Percentiles rank a stretch among this genome's conserved stretches.
Conservation (phyloP, 1,140 invertebrate genomes). For the Calephelis virginiensis region DNA sequence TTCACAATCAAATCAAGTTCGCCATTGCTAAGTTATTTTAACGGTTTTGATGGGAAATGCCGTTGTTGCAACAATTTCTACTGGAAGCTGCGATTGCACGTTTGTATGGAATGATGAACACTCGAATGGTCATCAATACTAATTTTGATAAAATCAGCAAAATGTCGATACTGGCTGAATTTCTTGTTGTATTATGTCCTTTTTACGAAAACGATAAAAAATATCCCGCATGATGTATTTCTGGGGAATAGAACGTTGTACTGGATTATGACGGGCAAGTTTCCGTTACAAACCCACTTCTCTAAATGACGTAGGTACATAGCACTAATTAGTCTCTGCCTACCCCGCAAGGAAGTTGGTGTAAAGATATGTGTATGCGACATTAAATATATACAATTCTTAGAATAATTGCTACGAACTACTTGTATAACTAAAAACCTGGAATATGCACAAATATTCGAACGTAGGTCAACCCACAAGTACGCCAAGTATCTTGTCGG, state of each 20-base stretch:
- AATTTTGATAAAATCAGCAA: slow-evolving; percentile 14
- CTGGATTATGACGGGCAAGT: too few relatives aligned
- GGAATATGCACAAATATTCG: too few relatives aligned
- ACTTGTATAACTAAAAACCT: too few relatives aligned
- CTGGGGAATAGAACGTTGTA: not conserved
- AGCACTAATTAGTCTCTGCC: too few relatives aligned
- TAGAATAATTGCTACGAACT: too few relatives aligned
- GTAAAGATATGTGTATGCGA: too few relatives aligned
- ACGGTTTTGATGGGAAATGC: slow-evolving; percentile 36
- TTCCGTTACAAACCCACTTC: too few relatives aligned
- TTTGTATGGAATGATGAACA: slow-evolving; percentile 9
- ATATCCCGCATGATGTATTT: not conserved
- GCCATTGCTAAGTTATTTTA: slow-evolving; percentile 27
- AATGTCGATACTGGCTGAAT: not conserved
- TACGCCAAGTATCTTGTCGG: too few relatives aligned
- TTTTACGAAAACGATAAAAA: not conserved
- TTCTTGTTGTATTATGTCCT: not conserved
- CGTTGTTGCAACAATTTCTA: slow-evolving; percentile 29
- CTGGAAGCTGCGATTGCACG: slow-evolving; percentile 5
- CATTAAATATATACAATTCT: too few relatives aligned
- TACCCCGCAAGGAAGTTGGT: too few relatives aligned
- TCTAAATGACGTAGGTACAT: too few relatives aligned
- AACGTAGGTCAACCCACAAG: too few relatives aligned
- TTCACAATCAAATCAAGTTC: slow-evolving; percentile 43
- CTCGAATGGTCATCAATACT: slow-evolving; percentile 7